These are phyloP conservation scores for Tachina fera DNA, from an alignment of 2,888 invertebrate species.

Conservation along the genomic window DNA sequence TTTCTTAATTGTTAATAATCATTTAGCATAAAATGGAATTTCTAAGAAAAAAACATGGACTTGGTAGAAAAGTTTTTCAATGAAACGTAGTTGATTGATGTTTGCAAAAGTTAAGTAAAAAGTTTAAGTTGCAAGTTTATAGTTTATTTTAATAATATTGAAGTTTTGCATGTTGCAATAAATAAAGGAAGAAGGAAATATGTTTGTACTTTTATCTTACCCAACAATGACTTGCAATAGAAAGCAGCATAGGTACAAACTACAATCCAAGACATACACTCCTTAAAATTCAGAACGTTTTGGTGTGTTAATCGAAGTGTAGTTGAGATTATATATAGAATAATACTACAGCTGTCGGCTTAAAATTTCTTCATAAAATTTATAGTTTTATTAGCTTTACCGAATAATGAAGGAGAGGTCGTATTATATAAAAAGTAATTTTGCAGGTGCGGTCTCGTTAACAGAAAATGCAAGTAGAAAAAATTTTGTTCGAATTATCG, in stretches of 20 bases:
- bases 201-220: not conserved
- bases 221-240: not conserved
- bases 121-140: conserved; percentile 1
- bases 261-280: not conserved
- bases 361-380: too few species aligned
- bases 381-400: too few species aligned
- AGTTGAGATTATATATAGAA: too few species aligned
- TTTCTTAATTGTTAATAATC: conserved; percentile 26
- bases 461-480: too few species aligned
- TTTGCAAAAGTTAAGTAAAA: not conserved
- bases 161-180: not conserved
- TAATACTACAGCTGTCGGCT: too few species aligned
- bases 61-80: conserved; percentile 11
- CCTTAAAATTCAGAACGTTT: not conserved
- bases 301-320: too few species aligned
- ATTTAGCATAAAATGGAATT: conserved; percentile 23
- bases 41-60: conserved; percentile 23
- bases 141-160: not conserved
- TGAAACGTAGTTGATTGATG: conserved; percentile 32
- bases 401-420: too few species aligned
- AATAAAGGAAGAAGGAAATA: not conserved
- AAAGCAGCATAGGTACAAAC: not conserved
- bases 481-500: too few species aligned
- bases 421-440: too few species aligned
- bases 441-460: too few species aligned